phyloP scores from a whole-genome alignment of 1,140 invertebrate genomes.

The Tetramorium alpestre region DNA sequence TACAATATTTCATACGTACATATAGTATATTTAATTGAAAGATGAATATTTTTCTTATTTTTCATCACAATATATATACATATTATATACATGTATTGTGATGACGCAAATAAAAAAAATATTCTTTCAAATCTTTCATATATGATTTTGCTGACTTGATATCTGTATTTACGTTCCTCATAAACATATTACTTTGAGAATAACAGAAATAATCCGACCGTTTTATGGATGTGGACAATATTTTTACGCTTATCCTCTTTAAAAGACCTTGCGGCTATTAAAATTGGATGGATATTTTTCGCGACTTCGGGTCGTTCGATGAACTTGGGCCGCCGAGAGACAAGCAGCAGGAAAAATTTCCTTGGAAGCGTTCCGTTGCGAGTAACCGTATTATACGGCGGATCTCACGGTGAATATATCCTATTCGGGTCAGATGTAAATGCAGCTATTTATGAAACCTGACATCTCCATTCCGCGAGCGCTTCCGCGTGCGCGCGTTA shows the following conservation, averaged over 20 bases:
- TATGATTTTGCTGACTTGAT: not conserved
- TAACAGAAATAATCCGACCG: not conserved
- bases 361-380: constrained; percentile 33
- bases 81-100: not conserved
- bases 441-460: constrained; percentile 67
- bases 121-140: not conserved
- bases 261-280: not conserved
- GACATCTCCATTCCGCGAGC: constrained; percentile 66
- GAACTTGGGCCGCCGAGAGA: not conserved
- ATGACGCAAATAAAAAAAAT: not conserved
- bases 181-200: not conserved
- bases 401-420: constrained; percentile 50
- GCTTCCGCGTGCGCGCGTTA: constrained; percentile 42
- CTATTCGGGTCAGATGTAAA: constrained; percentile 66
- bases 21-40: too few relatives aligned
- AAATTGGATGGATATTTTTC: not conserved
- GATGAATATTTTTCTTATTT: too few relatives aligned
- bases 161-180: not conserved
- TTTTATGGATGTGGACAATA: not conserved
- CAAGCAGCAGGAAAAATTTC: constrained; percentile 42
- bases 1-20: too few relatives aligned
- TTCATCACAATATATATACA: too few relatives aligned
- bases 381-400: constrained; percentile 47
- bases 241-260: not conserved
- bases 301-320: constrained; percentile 20